Base-by-base conservation (phyloP, 2,888 invertebrate genomes). In the Gymnocheta viridis region DNA sequence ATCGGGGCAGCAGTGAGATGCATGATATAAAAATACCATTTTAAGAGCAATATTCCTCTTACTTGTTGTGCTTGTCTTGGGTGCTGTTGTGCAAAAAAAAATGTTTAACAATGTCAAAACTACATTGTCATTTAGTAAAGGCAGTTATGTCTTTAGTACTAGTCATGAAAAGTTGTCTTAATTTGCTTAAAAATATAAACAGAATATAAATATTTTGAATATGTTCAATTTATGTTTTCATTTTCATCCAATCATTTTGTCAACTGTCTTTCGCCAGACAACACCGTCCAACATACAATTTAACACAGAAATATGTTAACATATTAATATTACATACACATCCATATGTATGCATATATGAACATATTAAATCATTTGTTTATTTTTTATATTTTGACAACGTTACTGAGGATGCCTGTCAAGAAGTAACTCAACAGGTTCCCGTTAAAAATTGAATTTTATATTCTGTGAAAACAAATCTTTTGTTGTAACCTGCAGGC, bases 341-440 rank as follows among this genome's bases (percentile, higher is more conserved):
- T 22, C 2, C 12, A 35, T 4, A 12, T 12, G 2, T 44, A 17
- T 4, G 9, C 17, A 6, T 35, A 14, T n/a, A 24, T 38, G 22
- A 9, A 56, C 19, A 35, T 58, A 58, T 6, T n/a, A n/a, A n/a
- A n/a, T n/a, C n/a, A n/a, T n/a, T n/a, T n/a, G n/a, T n/a, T n/a
- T n/a, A n/a, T n/a, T n/a, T n/a, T n/a, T n/a, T n/a, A n/a, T n/a
- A n/a, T 12, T 38, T 69, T 32, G 47, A 35, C n/a, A 49, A 67
- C 32, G 35, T 44, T 32, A 17, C 22, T 29, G 14, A 12, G 12
- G 2, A 44, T 41, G 29, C 38, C 35, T 62, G 47, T 62, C 24
- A 51, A 29, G 6, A 64, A n/a, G 14, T 24, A 29, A 24, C 54
- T 74, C 62, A 74, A 74, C 62, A 74, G 49, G 62, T 64, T 64